A percentile compares a stretch with the other conserved stretches of the same genome.
These are phyloP conservation scores for Tubiluchus corallicola DNA, from an alignment of 2,888 invertebrate genomes.

Conservation along the genomic window DNA sequence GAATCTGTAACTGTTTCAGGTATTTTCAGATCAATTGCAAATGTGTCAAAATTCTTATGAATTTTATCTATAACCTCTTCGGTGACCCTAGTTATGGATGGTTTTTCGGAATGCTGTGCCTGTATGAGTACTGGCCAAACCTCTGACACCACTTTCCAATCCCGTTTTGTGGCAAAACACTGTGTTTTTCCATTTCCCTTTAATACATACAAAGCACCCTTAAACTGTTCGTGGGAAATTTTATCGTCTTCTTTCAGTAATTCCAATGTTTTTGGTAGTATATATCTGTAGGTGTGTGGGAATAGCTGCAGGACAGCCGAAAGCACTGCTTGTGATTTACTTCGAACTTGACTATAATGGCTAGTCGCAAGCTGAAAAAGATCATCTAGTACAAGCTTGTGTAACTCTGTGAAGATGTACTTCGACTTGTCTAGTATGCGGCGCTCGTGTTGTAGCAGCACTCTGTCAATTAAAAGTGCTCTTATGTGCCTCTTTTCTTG, in stretches of 20 bases:
- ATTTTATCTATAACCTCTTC: conserved; percentile 29
- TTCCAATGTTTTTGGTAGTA: conserved; percentile 44
- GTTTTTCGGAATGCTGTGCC: conserved; percentile 66
- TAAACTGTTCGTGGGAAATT: conserved; percentile 43
- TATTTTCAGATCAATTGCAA: conserved; percentile 14
- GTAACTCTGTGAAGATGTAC: conserved; percentile 38
- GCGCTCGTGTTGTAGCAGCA: conserved; percentile 43
- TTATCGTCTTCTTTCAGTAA: conserved; percentile 36
- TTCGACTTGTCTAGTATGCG: conserved; percentile 25
- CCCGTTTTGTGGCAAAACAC: conserved; percentile 46
- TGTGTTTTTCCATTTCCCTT: conserved; percentile 42
- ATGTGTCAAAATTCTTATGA: conserved; percentile 21
- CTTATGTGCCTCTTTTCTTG: conserved; percentile 41
- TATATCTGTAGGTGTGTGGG: conserved; percentile 46
- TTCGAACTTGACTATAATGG: conserved; percentile 47
- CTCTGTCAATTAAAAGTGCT: conserved; percentile 44
- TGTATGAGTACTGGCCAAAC: conserved; percentile 60
- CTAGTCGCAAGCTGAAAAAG: conserved; percentile 43
- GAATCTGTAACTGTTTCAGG: background rate
- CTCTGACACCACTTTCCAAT: conserved; percentile 49
- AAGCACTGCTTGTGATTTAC: conserved; percentile 45
- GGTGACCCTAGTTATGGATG: conserved; percentile 31
- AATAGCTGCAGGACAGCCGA: conserved; percentile 42
- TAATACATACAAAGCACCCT: conserved; percentile 58
- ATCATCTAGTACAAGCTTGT: conserved; percentile 40